phyloP scores from a whole-genome alignment of 1,140 invertebrate species.

The Lamellibrachia luymesi region DNA sequence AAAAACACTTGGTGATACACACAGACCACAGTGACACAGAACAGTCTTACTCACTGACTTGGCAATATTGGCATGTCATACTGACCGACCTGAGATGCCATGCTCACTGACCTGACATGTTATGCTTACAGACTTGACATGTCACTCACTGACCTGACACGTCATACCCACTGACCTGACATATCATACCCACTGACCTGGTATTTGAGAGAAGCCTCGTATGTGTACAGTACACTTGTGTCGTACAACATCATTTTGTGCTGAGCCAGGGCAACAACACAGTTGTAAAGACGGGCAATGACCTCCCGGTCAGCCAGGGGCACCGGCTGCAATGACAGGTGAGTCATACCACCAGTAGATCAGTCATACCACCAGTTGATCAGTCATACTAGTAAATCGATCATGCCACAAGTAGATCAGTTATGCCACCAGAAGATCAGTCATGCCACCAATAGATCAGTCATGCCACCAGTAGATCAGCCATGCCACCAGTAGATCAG shows the following conservation, averaged over 20 bases:
- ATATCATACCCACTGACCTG: constrained; percentile 54
- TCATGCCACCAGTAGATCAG: background rate
- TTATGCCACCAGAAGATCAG: background rate
- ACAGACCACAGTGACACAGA: background rate
- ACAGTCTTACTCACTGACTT: background rate
- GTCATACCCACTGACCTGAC: constrained; percentile 54
- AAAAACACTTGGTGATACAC: background rate
- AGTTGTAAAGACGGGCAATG: constrained; percentile 85
- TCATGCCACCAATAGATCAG: background rate
- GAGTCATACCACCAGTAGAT: background rate
- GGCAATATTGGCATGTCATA: background rate
- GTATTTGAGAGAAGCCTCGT: constrained; percentile 85
- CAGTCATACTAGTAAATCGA: background rate
- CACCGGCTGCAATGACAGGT: constrained; percentile 64
- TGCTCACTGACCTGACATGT: background rate
- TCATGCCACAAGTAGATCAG: background rate
- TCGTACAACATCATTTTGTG: constrained; percentile 88
- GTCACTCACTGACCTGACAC: constrained; percentile 56
- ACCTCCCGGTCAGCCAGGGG: constrained; percentile 72
- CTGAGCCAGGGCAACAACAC: constrained; percentile 79
- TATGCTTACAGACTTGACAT: constrained; percentile 63
- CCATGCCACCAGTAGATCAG: background rate
- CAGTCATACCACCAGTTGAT: background rate
- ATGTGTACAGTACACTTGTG: constrained; percentile 87
- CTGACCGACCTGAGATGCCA: too few species aligned